Conservation (phyloP, 37 sponge, comb jelly and placozoan species). For the Petrosia ficiformis region DNA sequence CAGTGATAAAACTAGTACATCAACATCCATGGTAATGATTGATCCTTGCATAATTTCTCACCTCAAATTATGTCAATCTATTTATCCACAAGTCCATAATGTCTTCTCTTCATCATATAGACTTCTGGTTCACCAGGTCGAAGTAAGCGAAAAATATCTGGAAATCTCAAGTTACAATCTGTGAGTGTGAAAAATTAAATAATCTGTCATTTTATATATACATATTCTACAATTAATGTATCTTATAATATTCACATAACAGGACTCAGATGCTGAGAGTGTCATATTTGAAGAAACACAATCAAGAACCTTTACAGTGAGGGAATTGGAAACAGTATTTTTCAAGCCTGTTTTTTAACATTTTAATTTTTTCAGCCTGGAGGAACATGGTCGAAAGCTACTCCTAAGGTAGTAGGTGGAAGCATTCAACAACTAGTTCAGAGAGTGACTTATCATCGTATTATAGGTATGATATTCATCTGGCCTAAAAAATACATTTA, state of each 20-base stretch:
- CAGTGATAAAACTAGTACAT: background rate
- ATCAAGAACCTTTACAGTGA: background rate
- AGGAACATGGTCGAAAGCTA: slow-evolving; percentile 44
- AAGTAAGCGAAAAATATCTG: background rate
- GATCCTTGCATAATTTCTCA: no score
- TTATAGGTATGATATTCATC: slow-evolving; percentile 70
- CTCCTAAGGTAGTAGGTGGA: slow-evolving; percentile 68
- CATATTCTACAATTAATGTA: no score
- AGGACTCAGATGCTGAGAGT: slow-evolving; percentile 5
- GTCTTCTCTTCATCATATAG: background rate
- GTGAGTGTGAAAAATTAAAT: no score
- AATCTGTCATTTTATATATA: no score
- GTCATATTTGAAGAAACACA: slow-evolving; percentile 10
- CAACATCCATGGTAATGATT: no score
- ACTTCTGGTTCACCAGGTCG: background rate
- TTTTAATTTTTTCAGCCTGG: slow-evolving; percentile 13
- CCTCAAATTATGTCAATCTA: background rate
- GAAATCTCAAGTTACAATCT: background rate
- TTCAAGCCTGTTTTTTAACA: no score
- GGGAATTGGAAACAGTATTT: no score
- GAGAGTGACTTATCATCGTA: slow-evolving; percentile 57
- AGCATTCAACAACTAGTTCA: slow-evolving; percentile 57
- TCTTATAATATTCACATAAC: background rate
- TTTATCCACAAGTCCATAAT: background rate
- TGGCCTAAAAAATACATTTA: no score